A percentile compares a stretch with the other conserved stretches of the same genome.
phyloP scores from a whole-genome alignment of 1,140 invertebrate species.

The Nasonia giraulti region DNA sequence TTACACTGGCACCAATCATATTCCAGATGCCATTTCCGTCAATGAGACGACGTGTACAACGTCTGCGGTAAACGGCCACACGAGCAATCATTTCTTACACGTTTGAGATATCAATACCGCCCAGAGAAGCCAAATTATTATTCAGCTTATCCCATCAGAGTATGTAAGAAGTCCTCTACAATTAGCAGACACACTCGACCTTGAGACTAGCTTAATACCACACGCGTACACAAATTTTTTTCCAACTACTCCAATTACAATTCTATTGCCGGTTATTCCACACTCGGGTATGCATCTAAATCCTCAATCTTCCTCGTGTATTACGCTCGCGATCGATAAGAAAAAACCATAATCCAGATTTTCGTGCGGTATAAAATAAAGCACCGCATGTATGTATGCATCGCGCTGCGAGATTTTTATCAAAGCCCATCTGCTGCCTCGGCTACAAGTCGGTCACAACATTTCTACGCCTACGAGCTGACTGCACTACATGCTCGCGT shows the following conservation, averaged over 20 bases:
- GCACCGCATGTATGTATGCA: not conserved
- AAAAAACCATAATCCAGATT: not conserved
- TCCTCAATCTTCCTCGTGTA: too few species aligned
- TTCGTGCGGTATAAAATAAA: not conserved
- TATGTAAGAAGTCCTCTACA: too few species aligned
- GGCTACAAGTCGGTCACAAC: conserved; percentile 17
- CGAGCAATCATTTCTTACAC: too few species aligned
- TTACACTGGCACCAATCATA: too few species aligned
- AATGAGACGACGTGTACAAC: too few species aligned
- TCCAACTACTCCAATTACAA: not conserved
- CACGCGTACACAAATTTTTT: not conserved
- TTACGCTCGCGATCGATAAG: not conserved
- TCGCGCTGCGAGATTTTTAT: conserved; percentile 8
- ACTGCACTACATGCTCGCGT: not conserved
- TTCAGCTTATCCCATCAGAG: too few species aligned
- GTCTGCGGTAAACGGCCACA: too few species aligned
- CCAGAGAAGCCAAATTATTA: too few species aligned
- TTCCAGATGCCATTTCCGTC: too few species aligned
- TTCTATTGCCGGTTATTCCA: not conserved
- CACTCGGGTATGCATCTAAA: too few species aligned
- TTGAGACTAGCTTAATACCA: not conserved
- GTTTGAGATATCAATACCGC: too few species aligned
- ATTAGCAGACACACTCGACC: not conserved
- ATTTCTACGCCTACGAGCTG: conserved; percentile 17
- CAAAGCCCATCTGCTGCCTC: not conserved